Conservation (phyloP, 1,140 invertebrate genomes). For the Notospermus geniculatus region DNA sequence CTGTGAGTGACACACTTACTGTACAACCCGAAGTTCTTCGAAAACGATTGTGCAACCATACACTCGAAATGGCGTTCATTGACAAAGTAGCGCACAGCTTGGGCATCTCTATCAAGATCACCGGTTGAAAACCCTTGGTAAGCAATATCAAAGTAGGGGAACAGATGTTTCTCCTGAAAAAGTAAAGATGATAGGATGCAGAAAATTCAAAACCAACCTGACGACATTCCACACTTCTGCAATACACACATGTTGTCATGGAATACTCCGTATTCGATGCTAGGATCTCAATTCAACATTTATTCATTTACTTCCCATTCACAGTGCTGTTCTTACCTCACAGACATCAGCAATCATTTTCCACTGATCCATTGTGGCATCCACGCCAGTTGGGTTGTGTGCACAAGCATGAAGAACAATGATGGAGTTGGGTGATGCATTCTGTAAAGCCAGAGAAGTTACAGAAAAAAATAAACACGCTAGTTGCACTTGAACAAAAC, state of each 20-base stretch:
- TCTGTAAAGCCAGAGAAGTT: conserved; percentile 25
- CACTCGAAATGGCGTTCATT: conserved; percentile 81
- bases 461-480: not conserved
- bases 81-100: conserved; percentile 85
- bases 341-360: conserved; percentile 50
- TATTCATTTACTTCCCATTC: not conserved
- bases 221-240: too few species aligned
- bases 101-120: conserved; percentile 87
- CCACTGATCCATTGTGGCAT: conserved; percentile 59
- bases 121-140: conserved; percentile 98
- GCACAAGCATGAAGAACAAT: conserved; percentile 94
- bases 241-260: too few species aligned
- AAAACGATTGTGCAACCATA: conserved; percentile 93
- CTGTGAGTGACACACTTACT: conserved; percentile 70
- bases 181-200: not conserved
- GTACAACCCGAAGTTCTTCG: conserved; percentile 98
- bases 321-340: conserved; percentile 37
- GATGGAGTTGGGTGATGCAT: conserved; percentile 81
- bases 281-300: too few species aligned
- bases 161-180: conserved; percentile 71
- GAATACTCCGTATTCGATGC: too few species aligned
- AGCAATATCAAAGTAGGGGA: conserved; percentile 93
- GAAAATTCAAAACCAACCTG: too few species aligned
- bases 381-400: conserved; percentile 92
- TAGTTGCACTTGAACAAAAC: too few species aligned